Conservation (phyloP, 2,113 vertebrate genomes). For the Noturus placidus region DNA sequence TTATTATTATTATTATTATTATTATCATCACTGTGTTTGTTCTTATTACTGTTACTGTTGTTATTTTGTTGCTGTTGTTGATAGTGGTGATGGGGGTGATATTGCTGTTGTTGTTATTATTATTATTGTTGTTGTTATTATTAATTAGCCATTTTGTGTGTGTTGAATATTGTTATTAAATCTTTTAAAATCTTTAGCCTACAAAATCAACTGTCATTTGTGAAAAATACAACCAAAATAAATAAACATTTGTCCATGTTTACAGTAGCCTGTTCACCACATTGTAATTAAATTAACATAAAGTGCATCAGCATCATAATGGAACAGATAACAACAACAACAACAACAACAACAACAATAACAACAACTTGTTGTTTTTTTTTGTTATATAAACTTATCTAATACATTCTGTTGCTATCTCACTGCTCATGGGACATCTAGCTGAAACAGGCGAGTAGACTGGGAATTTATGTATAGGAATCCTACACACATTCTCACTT, state of each 20-base stretch:
- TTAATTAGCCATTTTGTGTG: not conserved
- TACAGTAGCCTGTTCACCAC: not conserved
- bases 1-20: not conserved
- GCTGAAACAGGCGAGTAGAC: not conserved
- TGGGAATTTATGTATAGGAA: slow-evolving; percentile 9
- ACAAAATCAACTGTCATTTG: not conserved
- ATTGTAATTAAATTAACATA: not conserved
- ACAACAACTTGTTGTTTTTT: not conserved
- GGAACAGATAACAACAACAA: not conserved
- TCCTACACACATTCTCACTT: slow-evolving; percentile 12
- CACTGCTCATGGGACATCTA: not conserved
- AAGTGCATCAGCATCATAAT: not conserved
- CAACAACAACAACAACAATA: not conserved
- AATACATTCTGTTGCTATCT: not conserved
- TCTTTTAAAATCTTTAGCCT: not conserved
- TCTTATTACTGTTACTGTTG: not conserved
- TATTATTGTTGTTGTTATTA: not conserved
- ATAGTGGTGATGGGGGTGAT: not conserved
- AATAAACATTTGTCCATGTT: not conserved
- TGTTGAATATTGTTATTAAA: not conserved
- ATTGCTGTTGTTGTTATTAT: not conserved
- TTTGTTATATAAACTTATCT: not conserved
- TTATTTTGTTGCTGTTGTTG: not conserved
- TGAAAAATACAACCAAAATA: not conserved
- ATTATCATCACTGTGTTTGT: no score